A percentile compares a stretch with the other conserved stretches of the same genome.
Conservation (phyloP, 2,113 vertebrate species). For the Globicephala melas region DNA sequence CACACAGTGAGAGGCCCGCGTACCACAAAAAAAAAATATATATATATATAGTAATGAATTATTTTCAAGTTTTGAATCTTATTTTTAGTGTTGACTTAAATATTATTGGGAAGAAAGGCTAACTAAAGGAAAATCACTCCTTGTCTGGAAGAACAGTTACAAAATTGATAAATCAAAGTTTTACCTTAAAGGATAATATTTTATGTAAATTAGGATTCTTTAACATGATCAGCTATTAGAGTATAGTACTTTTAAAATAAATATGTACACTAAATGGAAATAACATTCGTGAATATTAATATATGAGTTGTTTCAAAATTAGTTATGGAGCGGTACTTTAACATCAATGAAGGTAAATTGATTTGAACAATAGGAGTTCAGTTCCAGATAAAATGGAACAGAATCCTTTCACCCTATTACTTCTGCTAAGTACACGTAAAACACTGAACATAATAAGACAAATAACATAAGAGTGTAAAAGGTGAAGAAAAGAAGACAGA, state of each 20-base stretch:
- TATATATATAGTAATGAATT: constrained; percentile 16
- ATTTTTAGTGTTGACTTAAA: constrained; percentile 35
- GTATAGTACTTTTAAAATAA: not conserved
- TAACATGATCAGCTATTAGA: not conserved
- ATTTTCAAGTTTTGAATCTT: constrained; percentile 49
- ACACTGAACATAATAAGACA: not conserved
- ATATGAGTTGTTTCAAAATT: not conserved
- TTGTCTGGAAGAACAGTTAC: not conserved
- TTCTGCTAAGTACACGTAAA: not conserved
- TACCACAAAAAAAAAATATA: no score
- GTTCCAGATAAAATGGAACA: not conserved
- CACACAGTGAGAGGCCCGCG: no score
- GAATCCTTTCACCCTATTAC: not conserved
- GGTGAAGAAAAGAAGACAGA: not conserved
- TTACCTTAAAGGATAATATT: not conserved
- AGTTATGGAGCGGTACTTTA: not conserved
- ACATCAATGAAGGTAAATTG: not conserved
- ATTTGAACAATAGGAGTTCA: not conserved
- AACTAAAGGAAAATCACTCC: constrained; percentile 15
- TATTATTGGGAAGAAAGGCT: not conserved
- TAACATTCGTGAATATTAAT: not conserved
- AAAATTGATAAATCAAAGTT: not conserved
- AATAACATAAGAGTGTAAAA: not conserved
- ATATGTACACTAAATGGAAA: not conserved
- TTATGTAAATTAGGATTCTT: not conserved